Evolutionary conservation across 2,888 invertebrate species (phyloP), one percentile per base, ranked within the genome.

Genomic region (Latrodectus elegans): DNA sequence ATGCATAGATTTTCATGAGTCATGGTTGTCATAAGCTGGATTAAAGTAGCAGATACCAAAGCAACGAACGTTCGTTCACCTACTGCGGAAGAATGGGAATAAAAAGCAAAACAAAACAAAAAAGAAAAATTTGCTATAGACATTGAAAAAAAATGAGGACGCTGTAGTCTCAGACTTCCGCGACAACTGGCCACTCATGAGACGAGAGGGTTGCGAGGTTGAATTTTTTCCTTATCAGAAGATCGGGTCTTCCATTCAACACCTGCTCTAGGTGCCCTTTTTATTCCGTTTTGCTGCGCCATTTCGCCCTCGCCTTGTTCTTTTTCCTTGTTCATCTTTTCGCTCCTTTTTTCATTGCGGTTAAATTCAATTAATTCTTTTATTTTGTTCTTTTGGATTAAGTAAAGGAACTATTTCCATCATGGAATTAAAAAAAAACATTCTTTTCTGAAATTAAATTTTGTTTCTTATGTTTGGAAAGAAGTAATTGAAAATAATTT

Each of bases 131-230:
- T 81, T 87, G 81, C 73, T 81, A 87, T 81, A 87, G 86, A 87
- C 86, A 87, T 87, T 87, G 86, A 87, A 87, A 87, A 78, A 86
- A 87, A 87, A 87, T 77, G 72, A 67, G 81, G 76, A 77, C 81
- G 55, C 72, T 60, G 49, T 53, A 72, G 81, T 77, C 81, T 52
- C 81, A 81, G 81, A 81, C 81, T 81, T 87, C 81, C 86, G 81
- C 51, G 68, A 72, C 64, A 72, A 26, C 60, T 65, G 76, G 80
- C 64, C 76, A 76, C 77, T 70, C 65, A 64, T 64, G 70, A 77
- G 71, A 77, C 64, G 68, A 75, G 74, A 79, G 84, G 73, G 64
- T 80, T 22, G 22, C 22, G 22, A 22, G 22, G 22, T 22, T 76
- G 60, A 17, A 55, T 74, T 75, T 86, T 78, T 79, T 85, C 79